Base-by-base conservation (phyloP, 2,888 invertebrate species). In the Elaeidobius kamerunicus region DNA sequence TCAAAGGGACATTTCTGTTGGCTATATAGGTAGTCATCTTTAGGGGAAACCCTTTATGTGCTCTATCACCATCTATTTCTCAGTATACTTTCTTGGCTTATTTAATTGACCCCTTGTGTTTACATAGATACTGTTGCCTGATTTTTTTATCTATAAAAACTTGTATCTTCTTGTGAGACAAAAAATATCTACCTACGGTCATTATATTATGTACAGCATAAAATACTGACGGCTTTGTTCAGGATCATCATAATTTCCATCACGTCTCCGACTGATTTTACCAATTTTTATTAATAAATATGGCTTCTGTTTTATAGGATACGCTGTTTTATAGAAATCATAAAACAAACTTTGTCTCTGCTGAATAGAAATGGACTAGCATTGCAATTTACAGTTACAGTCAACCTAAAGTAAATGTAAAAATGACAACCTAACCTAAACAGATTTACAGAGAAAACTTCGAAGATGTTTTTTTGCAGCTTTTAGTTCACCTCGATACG, bases 21-120 rank as follows among this genome's bases (percentile, higher is more conserved):
- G 23, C 48, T 48, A 23, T 48, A 48, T 32, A 30, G 43, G 23
- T 49, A 45, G n/a, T 49, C 43, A n/a, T 49, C 49, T 15, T 35
- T 34, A 14, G 43, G 43, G n/a, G 20, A 49, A 49, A 14, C 49
- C 45, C 18, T 49, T 49, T 27, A 49, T 34, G 28, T 49, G 49
- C 17, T 44, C 43, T 2, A 49, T 23, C 32, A 49, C 42, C 40
- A 28, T 20, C 49, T 43, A 30, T 45, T 49, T 34, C 17, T 43
- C 49, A 11, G 49, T 41, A 32, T 20, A 43, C 28, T 30, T 43
- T 32, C 34, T 23, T 17, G 41, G 32, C 20, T 23, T 43, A 43
- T 49, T 49, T 15, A 34, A 17, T 34, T 49, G 42, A 20, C 49
- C 42, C 14, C 41, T 41, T 4, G 19, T 49, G n/a, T 43, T 43